Percentiles rank a stretch among this genome's conserved stretches.
phyloP scores from a whole-genome alignment of 2,888 invertebrate genomes.

The Drosophila infuscata region DNA sequence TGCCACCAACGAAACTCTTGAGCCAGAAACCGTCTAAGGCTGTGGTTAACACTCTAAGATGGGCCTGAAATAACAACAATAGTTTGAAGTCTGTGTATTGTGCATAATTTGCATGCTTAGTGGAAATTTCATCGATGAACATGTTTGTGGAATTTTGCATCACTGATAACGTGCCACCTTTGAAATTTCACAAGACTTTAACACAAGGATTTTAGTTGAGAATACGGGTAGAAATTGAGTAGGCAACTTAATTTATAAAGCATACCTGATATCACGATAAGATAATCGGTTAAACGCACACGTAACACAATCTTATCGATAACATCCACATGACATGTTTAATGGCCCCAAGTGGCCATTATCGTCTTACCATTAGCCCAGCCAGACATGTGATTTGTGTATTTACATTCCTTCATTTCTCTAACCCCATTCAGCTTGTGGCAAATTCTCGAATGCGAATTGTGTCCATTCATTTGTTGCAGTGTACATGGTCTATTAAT shows the following conservation, averaged over 20 bases:
- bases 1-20: constrained; percentile 4
- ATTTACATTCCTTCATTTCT: background rate
- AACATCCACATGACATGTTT: constrained; percentile 43
- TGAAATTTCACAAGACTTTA: constrained; percentile 8
- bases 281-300: constrained; percentile 30
- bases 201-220: background rate
- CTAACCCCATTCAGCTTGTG: background rate
- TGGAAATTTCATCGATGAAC: constrained; percentile 61
- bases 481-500: background rate
- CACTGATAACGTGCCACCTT: background rate
- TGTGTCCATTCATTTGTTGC: background rate
- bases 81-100: constrained; percentile 32
- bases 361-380: constrained; percentile 34
- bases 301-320: constrained; percentile 48
- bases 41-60: background rate
- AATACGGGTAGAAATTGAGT: background rate
- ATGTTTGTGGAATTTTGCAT: constrained; percentile 1
- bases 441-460: background rate
- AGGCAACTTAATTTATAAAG: constrained; percentile 27
- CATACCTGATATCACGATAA: constrained; percentile 27
- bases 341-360: constrained; percentile 36
- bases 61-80: constrained; percentile 9
- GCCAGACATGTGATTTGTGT: constrained; percentile 48
- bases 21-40: background rate
- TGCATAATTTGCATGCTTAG: constrained; percentile 69